Conservation (phyloP, 2,797 vertebrate species). For the Tolypeutes matacus region DNA sequence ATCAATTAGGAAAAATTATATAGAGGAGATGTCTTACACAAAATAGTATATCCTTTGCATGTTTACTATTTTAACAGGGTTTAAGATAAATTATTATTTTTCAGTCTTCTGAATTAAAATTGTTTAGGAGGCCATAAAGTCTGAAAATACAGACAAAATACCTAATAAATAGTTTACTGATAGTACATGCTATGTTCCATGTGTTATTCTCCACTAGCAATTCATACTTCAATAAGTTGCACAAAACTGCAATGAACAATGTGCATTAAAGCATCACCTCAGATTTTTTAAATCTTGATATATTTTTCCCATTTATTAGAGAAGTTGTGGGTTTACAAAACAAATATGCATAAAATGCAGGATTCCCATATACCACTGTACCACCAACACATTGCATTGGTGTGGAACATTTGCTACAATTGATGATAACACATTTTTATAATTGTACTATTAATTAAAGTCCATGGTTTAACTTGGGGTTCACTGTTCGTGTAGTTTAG, state of each 20-base stretch:
- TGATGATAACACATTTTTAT: too few species aligned
- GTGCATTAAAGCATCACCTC: not conserved
- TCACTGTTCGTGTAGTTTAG: too few species aligned
- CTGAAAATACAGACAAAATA: not conserved
- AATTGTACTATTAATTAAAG: too few species aligned
- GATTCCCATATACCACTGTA: too few species aligned
- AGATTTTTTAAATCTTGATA: not conserved
- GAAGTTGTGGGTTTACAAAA: too few species aligned
- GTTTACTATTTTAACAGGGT: constrained; percentile 6
- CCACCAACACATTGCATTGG: too few species aligned
- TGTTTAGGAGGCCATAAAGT: not conserved
- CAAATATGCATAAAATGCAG: too few species aligned
- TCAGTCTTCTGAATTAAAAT: constrained; percentile 52
- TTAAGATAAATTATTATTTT: not conserved
- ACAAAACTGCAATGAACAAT: not conserved
- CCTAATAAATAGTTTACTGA: too few species aligned
- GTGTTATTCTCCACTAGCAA: not conserved
- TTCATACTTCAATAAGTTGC: not conserved
- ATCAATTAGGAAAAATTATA: not conserved
- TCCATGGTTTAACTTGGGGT: too few species aligned
- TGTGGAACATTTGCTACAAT: too few species aligned
- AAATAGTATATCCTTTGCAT: not conserved
- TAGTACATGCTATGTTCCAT: not conserved
- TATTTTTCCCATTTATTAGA: too few species aligned
- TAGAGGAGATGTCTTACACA: not conserved